These are phyloP conservation scores for Sitophilus oryzae DNA, from an alignment of 1,140 invertebrate genomes.

Conservation along the genomic window DNA sequence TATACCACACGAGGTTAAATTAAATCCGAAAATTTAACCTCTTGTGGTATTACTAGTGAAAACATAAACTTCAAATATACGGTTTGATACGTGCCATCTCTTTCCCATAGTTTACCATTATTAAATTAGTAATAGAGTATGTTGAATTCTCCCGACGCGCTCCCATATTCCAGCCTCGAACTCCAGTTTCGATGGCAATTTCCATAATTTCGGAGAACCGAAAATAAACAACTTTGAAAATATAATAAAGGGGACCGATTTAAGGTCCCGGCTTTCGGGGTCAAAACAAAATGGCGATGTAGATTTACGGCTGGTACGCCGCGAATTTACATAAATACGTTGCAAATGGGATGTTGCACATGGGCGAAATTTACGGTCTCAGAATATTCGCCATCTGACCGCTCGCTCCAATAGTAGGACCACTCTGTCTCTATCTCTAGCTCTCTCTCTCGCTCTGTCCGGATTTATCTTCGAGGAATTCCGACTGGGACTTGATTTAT, in stretches of 20 bases:
- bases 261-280: not conserved
- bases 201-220: too few species aligned
- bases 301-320: not conserved
- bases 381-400: not conserved
- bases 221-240: too few species aligned
- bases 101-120: too few species aligned
- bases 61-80: too few species aligned
- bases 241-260: not conserved
- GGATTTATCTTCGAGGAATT: not conserved
- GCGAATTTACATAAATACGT: slow-evolving; percentile 3
- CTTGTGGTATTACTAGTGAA: too few species aligned
- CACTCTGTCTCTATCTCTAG: not conserved
- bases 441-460: not conserved
- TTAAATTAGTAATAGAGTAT: too few species aligned
- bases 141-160: too few species aligned
- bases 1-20: too few species aligned
- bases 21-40: too few species aligned
- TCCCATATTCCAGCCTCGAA: too few species aligned
- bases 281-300: not conserved
- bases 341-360: not conserved
- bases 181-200: too few species aligned
- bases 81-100: too few species aligned
- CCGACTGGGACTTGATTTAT: not conserved
- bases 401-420: not conserved
- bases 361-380: not conserved